Evolutionary conservation across 2,113 vertebrate species (phyloP).

Genomic region (Prionailurus viverrinus): DNA sequence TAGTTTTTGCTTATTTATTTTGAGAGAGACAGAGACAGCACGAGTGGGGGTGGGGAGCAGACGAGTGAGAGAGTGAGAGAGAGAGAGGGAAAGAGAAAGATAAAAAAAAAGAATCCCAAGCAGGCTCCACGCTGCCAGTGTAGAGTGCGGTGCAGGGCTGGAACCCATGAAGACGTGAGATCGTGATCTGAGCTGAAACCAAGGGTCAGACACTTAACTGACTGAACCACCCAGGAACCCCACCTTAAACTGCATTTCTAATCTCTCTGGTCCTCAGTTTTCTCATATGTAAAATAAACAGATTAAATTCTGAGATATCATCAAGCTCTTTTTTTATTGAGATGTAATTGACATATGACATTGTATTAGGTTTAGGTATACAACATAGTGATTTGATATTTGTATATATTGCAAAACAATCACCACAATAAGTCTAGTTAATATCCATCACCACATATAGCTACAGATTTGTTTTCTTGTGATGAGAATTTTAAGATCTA

Average conservation of each 20-base stretch:
- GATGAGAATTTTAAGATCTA: not conserved
- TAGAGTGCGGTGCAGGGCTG: too few relatives aligned
- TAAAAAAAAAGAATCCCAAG: too few relatives aligned
- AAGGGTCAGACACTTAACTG: too few relatives aligned
- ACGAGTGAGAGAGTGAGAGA: too few relatives aligned
- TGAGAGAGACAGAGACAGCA: too few relatives aligned
- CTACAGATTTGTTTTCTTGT: not conserved
- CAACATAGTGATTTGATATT: not conserved
- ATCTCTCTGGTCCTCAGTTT: not conserved
- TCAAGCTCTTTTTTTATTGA: not conserved
- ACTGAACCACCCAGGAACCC: too few relatives aligned
- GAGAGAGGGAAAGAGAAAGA: too few relatives aligned
- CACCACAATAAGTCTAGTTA: not conserved
- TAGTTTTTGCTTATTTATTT: too few relatives aligned
- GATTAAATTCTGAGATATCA: not conserved
- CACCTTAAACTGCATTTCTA: not conserved
- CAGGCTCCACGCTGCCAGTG: too few relatives aligned
- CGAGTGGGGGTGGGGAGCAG: too few relatives aligned
- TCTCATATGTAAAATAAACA: constrained; percentile 2
- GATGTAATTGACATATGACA: not conserved
- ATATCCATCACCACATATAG: not conserved
- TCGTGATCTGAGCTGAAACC: too few relatives aligned
- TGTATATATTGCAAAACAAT: not conserved
- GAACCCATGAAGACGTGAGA: too few relatives aligned
- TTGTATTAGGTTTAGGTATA: not conserved